Conservation (phyloP, 1,140 invertebrate genomes). For the Caenorhabditis brenneri region DNA sequence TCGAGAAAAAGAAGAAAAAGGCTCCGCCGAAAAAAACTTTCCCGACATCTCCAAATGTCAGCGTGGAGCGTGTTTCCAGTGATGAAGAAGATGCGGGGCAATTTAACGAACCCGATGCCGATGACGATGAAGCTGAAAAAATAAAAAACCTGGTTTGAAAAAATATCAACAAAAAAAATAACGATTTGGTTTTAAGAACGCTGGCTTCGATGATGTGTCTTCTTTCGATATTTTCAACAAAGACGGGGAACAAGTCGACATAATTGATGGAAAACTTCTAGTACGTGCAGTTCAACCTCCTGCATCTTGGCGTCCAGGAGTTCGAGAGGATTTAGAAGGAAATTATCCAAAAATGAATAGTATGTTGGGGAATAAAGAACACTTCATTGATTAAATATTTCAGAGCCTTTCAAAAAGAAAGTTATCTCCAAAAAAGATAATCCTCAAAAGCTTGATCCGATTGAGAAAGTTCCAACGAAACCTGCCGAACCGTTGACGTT, state of each 20-base stretch:
- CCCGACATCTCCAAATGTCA: not conserved
- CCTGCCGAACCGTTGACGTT: not conserved
- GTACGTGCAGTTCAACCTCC: not conserved
- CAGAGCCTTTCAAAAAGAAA: not conserved
- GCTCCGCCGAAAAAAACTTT: not conserved
- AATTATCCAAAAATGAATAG: not conserved
- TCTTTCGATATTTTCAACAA: not conserved
- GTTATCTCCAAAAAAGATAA: not conserved
- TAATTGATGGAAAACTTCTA: not conserved
- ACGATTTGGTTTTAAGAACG: not conserved
- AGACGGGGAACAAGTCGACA: not conserved
- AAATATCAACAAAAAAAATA: not conserved
- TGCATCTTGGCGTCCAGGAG: not conserved
- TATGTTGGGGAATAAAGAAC: not conserved
- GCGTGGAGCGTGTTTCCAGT: not conserved
- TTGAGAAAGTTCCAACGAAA: not conserved
- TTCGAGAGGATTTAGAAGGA: not conserved
- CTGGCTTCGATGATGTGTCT: not conserved
- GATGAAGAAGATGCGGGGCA: not conserved
- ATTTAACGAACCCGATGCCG: not conserved
- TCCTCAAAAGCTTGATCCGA: not conserved
- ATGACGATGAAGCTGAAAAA: not conserved
- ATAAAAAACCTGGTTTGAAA: not conserved
- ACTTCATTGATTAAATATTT: not conserved
- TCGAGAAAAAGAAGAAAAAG: not conserved